Base-by-base conservation (phyloP, 2,113 vertebrate species). In the Rhineura floridana region DNA sequence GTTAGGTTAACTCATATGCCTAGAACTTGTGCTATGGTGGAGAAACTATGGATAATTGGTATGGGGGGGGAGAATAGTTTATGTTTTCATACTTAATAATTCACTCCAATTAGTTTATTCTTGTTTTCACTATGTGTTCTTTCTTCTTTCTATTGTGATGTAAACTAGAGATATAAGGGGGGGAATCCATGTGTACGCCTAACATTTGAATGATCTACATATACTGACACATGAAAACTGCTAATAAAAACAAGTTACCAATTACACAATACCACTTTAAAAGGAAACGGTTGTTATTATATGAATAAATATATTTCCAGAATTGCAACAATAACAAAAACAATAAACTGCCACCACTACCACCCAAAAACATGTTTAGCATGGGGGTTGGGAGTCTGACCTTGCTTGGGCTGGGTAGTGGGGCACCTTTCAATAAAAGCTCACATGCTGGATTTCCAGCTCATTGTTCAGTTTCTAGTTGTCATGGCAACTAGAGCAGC, bases 401-500 rank as follows among this genome's bases (percentile, higher is more conserved):
- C 6, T 75, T 11, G 84, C 42, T 52, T 30, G 42, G 91, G 44
- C 87, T 63, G 85, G 48, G 80, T 15, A 36, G 88, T 4, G 0
- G 81, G 80, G 87, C 39, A 17, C 77, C 1, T 91, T 91, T 89
- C 94, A 89, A 69, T 87, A 87, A 93, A 92, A 95, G 93, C 95
- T 87, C 89, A 92, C 97, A 84, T 91, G 94, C 96, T 88, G 93
- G 95, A 92, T 96, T 96, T 96, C 96, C 94, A 94, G 94, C 94
- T 97, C 95, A 97, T 99, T 99, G 98, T 98, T 98, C 97, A 0
- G 93, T 42, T 25, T 46, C 79, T 67, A 6, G 97, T 99, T 96
- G 96, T 97, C 96, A 97, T 97, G 97, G 98, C 92, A 98, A 99
- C 97, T 83, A 96, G 96, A 97, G 98, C 98, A 99, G 98, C 98